A percentile compares a stretch with the other conserved stretches of the same genome.
These are phyloP conservation scores for Zaprionus inermis DNA, from an alignment of 1,140 invertebrate species.

Conservation along the genomic window DNA sequence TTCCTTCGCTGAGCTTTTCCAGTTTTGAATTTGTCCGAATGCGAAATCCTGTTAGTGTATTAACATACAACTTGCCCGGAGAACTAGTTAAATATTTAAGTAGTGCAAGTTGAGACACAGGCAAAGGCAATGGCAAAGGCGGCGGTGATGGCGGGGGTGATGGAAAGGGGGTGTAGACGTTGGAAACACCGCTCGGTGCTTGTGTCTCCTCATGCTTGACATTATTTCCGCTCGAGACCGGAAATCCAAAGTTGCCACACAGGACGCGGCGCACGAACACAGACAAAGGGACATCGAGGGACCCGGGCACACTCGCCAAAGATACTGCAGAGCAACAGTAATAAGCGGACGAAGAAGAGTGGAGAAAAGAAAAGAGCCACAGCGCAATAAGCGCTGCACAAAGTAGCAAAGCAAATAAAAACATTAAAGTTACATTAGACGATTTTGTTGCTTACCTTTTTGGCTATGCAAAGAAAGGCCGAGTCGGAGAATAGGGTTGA, in stretches of 20 bases:
- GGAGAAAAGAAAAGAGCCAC: constrained; percentile 28
- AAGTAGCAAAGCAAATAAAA: constrained; percentile 68
- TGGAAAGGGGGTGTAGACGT: not conserved
- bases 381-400: constrained; percentile 51
- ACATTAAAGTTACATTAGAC: constrained; percentile 68
- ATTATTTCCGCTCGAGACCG: constrained; percentile 63
- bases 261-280: constrained; percentile 37
- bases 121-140: too few species aligned
- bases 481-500: not conserved
- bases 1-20: not conserved
- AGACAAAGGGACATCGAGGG: constrained; percentile 24
- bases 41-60: constrained; percentile 34
- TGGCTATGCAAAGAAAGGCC: constrained; percentile 46
- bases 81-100: constrained; percentile 56
- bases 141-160: too few species aligned
- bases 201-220: constrained; percentile 61
- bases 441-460: constrained; percentile 53
- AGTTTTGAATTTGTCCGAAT: not conserved
- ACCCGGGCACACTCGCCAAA: constrained; percentile 8
- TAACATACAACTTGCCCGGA: constrained; percentile 41
- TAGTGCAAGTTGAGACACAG: constrained; percentile 5
- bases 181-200: constrained; percentile 11
- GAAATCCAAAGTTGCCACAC: constrained; percentile 62
- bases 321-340: constrained; percentile 5
- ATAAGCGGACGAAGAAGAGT: constrained; percentile 56